phyloP scores from a whole-genome alignment of 2,888 invertebrate species.

The Argyresthia albistria region DNA sequence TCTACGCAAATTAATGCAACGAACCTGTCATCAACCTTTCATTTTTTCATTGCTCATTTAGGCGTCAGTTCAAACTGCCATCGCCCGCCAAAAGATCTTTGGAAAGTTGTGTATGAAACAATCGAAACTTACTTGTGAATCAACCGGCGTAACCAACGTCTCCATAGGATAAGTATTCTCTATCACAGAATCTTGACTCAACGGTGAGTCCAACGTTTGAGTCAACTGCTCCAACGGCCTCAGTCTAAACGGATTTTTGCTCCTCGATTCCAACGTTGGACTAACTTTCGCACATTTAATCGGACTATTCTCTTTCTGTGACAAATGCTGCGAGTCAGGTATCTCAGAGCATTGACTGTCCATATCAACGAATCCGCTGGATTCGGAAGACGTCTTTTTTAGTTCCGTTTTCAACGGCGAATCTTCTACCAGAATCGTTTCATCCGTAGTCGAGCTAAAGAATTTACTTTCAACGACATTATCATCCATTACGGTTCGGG shows the following conservation, averaged over 20 bases:
- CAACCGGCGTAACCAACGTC: slow-evolving; percentile 37
- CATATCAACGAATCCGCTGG: slow-evolving; percentile 11
- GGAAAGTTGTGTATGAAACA: no score
- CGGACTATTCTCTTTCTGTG: slow-evolving; percentile 52
- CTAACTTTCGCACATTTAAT: slow-evolving; percentile 13
- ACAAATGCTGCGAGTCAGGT: slow-evolving; percentile 22
- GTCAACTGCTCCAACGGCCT: slow-evolving; percentile 15
- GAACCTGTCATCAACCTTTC: no score
- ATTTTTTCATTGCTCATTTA: no score
- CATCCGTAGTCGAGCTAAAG: slow-evolving; percentile 38
- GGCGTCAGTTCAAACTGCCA: no score
- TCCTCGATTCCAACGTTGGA: slow-evolving; percentile 12
- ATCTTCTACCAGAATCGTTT: slow-evolving; percentile 10
- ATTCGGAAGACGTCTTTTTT: no score
- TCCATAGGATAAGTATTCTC: slow-evolving; percentile 53
- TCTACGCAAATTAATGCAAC: no score
- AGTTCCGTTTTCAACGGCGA: slow-evolving; percentile 13
- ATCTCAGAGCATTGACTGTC: slow-evolving; percentile 21
- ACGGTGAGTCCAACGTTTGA: slow-evolving; percentile 16
- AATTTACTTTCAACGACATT: slow-evolving; percentile 74
- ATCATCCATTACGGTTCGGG: slow-evolving; percentile 49
- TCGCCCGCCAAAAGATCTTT: no score
- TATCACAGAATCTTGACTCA: slow-evolving; percentile 42
- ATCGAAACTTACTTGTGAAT: slow-evolving; percentile 38
- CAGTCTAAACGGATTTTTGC: slow-evolving; percentile 31